Evolutionary conservation across 2,113 vertebrate species (phyloP).

Genomic region (Carassius carassius): DNA sequence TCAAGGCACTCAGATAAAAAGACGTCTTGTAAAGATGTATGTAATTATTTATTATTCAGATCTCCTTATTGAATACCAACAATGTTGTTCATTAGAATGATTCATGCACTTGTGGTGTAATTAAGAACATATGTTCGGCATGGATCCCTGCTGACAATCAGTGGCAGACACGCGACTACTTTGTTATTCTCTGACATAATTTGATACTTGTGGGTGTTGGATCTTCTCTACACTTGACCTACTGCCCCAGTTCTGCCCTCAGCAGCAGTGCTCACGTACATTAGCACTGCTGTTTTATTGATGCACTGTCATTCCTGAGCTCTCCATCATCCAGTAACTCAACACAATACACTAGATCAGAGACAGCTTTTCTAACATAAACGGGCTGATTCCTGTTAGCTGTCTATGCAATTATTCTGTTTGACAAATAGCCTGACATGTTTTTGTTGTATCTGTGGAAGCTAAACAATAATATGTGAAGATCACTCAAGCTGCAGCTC

Average conservation of each 20-base stretch:
- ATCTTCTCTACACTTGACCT: not conserved
- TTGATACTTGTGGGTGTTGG: not conserved
- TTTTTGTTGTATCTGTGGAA: not conserved
- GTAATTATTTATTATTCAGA: too few relatives aligned
- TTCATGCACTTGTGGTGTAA: not conserved
- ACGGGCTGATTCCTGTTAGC: not conserved
- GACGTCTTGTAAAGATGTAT: too few relatives aligned
- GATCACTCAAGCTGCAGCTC: not conserved
- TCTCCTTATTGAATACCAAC: not conserved
- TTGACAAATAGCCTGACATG: conserved; percentile 6
- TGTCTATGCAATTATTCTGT: not conserved
- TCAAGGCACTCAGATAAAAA: too few relatives aligned
- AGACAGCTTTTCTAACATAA: not conserved
- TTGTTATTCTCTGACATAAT: not conserved
- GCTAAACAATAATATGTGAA: not conserved
- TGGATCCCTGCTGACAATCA: conserved; percentile 18
- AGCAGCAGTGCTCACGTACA: not conserved
- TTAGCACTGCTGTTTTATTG: not conserved
- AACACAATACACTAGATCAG: not conserved
- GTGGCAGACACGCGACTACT: conserved; percentile 5
- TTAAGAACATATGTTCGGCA: not conserved
- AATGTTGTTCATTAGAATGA: not conserved
- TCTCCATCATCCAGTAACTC: not conserved
- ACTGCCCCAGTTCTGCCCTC: conserved; percentile 9
- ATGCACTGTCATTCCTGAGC: not conserved